Base-by-base conservation (phyloP, 2,888 invertebrate genomes). In the Hofmannophila pseudospretella region DNA sequence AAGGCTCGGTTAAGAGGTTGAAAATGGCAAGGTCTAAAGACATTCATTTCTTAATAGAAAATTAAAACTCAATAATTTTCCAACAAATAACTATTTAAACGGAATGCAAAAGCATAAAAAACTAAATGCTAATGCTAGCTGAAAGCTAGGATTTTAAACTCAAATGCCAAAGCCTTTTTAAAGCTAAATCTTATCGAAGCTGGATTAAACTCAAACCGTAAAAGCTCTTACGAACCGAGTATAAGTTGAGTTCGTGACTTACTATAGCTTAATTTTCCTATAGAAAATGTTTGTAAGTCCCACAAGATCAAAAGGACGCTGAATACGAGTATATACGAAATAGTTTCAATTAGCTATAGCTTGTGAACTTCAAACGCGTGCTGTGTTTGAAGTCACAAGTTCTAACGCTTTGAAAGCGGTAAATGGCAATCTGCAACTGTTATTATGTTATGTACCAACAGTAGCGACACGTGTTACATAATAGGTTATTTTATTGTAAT, bases 291-390 rank as follows among this genome's bases (percentile, higher is more conserved):
- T 27, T n/a, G 5, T 16, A 22, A 35, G 20, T 29, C 29, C n/a
- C 19, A 23, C 39, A 36, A 49, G 51, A 49, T 55, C 54, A 55
- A 71, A 69, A 67, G 63, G 57, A 59, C 58, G 40, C 54, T 39
- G 42, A 38, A 36, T n/a, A n/a, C n/a, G 59, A 49, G 58, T 49
- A 45, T 57, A 56, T 47, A 37, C 42, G 55, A 56, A 67, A 66
- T 64, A 68, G 68, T 64, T 71, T 67, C 59, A 63, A 70, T 71
- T 66, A 65, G 50, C 41, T n/a, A 45, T 41, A 45, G 54, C 51
- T 59, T 57, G 51, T 55, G 10, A 28, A 7, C 7, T 11, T 28
- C 7, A 22, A 22, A 22, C 22, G 22, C 22, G 22, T 8, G 2
- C 8, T n/a, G 23, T n/a, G 23, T 23, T 23, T 23, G n/a, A 23